Conservation (phyloP, 2,797 vertebrate genomes). For the Sebastes itinus region DNA sequence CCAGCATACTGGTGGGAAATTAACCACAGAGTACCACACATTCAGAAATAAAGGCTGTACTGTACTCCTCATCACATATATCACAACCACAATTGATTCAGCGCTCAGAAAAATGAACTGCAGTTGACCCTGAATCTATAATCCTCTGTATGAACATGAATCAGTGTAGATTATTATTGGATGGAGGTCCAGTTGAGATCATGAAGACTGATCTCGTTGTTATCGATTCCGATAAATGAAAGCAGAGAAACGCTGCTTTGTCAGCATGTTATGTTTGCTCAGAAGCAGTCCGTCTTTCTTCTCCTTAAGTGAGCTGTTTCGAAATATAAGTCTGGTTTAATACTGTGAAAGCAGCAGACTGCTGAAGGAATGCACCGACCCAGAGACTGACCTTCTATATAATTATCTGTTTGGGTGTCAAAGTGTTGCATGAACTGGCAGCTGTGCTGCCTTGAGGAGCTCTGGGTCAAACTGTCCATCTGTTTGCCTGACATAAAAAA, state of each 20-base stretch:
- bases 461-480: background rate
- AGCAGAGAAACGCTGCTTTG: background rate
- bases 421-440: background rate
- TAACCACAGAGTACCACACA: background rate
- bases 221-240: constrained; percentile 27
- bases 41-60: background rate
- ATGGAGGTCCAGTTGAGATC: constrained; percentile 11
- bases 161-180: constrained; percentile 35
- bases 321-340: background rate
- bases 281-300: background rate
- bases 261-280: constrained; percentile 28
- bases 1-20: too few species aligned
- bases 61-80: background rate
- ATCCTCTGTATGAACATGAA: constrained; percentile 28
- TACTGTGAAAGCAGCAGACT: background rate
- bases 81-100: background rate
- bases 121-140: constrained; percentile 24
- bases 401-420: background rate
- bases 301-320: background rate
- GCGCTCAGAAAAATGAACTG: background rate
- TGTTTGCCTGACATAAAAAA: background rate
- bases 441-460: background rate
- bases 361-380: background rate
- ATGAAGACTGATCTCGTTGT: constrained; percentile 16
- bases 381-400: background rate